phyloP scores from a whole-genome alignment of 2,888 invertebrate genomes.

The Metopia argyrocephala region DNA sequence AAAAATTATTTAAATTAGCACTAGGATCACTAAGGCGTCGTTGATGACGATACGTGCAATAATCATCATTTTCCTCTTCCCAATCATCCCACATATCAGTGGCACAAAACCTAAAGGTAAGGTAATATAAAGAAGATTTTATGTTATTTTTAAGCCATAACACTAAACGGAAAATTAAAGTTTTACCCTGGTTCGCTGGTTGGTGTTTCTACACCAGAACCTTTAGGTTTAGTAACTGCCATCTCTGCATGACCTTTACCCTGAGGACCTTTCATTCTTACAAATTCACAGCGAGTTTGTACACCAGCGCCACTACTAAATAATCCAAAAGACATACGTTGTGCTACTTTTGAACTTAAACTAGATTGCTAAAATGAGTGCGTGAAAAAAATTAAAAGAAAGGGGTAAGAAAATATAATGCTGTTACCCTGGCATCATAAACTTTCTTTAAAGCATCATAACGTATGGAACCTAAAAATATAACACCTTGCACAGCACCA shows the following conservation, averaged over 20 bases:
- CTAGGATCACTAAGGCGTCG: constrained; percentile 93
- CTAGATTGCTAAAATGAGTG: constrained; percentile 88
- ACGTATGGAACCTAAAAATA: constrained; percentile 97
- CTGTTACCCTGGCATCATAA: constrained; percentile 91
- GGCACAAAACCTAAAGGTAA: constrained; percentile 83
- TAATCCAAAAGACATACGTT: constrained; percentile 95
- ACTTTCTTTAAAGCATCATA: constrained; percentile 98
- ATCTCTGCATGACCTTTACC: constrained; percentile 98
- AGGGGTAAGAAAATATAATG: not conserved
- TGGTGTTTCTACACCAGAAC: constrained; percentile 96
- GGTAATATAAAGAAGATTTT: not conserved
- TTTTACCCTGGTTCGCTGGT: constrained; percentile 90
- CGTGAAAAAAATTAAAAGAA: not conserved
- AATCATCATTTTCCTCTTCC: constrained; percentile 92
- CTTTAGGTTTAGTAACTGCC: constrained; percentile 95
- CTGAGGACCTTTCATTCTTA: constrained; percentile 97
- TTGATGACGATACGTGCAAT: constrained; percentile 89
- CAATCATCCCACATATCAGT: constrained; percentile 95
- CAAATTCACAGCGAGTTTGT: constrained; percentile 95
- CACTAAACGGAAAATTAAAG: not conserved
- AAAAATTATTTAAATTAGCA: constrained; percentile 91
- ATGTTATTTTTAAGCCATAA: constrained; percentile 12
- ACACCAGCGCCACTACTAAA: constrained; percentile 86
- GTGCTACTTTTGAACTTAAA: constrained; percentile 94
- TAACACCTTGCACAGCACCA: constrained; percentile 92